Evolutionary conservation across 2,113 vertebrate species (phyloP).

Genomic region (Sceloporus tristichus): DNA sequence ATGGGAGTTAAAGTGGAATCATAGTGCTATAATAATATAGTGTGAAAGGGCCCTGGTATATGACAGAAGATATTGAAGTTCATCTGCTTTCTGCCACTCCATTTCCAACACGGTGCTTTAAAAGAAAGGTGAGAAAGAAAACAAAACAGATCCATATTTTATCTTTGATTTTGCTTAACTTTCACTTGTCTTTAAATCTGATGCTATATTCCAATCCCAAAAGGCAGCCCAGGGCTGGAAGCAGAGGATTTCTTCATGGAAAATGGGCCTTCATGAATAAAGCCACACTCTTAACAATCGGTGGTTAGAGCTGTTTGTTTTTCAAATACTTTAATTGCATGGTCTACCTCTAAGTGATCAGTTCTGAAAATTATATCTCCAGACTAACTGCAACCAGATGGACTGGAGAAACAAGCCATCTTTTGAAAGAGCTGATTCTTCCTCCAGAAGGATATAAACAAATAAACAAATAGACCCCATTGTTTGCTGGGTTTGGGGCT

Average conservation of each 20-base stretch:
- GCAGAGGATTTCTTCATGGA: slow-evolving; percentile 69
- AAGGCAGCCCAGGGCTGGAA: slow-evolving; percentile 45
- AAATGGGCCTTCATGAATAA: slow-evolving; percentile 76
- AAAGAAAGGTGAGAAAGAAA: slow-evolving; percentile 11
- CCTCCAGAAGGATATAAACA: slow-evolving; percentile 8
- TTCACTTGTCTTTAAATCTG: slow-evolving; percentile 65
- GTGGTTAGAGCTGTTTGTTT: slow-evolving; percentile 84
- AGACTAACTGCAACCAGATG: slow-evolving; percentile 84
- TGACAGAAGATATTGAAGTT: slow-evolving; percentile 11
- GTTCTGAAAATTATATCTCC: slow-evolving; percentile 80
- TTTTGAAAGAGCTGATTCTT: slow-evolving; percentile 67
- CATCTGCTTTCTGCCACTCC: background rate
- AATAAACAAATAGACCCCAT: slow-evolving; percentile 47
- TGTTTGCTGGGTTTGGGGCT: slow-evolving; percentile 77
- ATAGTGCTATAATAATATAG: background rate
- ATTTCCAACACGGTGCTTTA: background rate
- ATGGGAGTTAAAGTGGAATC: background rate
- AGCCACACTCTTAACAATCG: slow-evolving; percentile 69
- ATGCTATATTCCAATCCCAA: slow-evolving; percentile 71
- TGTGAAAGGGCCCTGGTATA: background rate
- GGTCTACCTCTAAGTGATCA: slow-evolving; percentile 82
- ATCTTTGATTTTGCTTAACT: slow-evolving; percentile 15
- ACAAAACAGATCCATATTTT: slow-evolving; percentile 59
- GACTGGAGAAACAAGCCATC: slow-evolving; percentile 67
- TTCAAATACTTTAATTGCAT: slow-evolving; percentile 87